Conservation (phyloP, 2,113 vertebrate species). For the Falcunculus frontatus region DNA sequence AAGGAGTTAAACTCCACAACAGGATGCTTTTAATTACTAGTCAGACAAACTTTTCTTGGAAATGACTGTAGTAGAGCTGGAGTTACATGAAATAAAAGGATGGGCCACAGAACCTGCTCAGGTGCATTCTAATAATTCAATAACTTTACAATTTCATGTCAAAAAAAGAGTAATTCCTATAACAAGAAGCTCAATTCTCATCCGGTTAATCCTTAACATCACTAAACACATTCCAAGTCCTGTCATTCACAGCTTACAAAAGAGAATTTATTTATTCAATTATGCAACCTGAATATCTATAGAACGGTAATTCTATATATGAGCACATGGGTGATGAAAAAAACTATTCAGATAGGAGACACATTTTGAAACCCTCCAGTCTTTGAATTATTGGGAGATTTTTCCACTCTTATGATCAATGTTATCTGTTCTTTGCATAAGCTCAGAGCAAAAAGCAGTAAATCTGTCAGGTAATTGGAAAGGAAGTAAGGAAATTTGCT, state of each 20-base stretch:
- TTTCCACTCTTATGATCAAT: background rate
- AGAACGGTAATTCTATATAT: background rate
- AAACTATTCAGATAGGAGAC: background rate
- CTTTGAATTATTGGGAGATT: background rate
- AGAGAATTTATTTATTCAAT: background rate
- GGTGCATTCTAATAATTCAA: background rate
- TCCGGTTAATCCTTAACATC: background rate
- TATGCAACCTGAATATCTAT: background rate
- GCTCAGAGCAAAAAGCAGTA: background rate
- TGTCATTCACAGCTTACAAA: background rate
- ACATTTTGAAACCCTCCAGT: background rate
- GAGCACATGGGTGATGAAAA: background rate
- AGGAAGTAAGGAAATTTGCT: background rate
- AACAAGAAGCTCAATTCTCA: background rate
- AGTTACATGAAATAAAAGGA: background rate
- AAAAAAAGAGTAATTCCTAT: background rate
- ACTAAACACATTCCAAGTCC: background rate
- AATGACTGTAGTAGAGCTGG: accelerated
- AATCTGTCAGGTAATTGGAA: background rate
- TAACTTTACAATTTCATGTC: background rate
- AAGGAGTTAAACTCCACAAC: background rate
- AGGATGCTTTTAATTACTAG: background rate
- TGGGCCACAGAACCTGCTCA: background rate
- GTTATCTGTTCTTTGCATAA: background rate
- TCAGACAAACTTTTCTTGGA: background rate